These are phyloP conservation scores for Acrobasis consociella DNA, from an alignment of 2,888 invertebrate genomes.

Conservation along the genomic window DNA sequence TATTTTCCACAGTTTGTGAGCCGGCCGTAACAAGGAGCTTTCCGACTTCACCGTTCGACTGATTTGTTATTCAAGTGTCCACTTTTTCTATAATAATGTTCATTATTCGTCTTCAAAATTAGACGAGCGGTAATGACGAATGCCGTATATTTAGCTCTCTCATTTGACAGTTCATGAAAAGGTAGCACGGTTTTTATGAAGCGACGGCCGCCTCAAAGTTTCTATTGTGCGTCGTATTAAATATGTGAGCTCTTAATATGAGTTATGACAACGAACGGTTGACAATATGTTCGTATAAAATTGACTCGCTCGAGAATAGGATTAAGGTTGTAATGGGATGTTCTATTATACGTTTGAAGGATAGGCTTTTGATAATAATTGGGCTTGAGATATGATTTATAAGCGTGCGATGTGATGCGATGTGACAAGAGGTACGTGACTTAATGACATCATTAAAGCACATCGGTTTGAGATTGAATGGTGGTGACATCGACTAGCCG, in stretches of 20 bases:
- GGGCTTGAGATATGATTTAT: slow-evolving; percentile 74
- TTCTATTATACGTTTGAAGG: slow-evolving; percentile 60
- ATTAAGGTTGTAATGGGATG: slow-evolving; percentile 69
- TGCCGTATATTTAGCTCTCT: slow-evolving; percentile 71
- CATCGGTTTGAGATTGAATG: slow-evolving; percentile 52
- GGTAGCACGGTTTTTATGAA: slow-evolving; percentile 63
- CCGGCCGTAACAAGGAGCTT: slow-evolving; percentile 24
- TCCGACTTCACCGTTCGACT: slow-evolving; percentile 25
- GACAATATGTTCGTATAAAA: slow-evolving; percentile 73
- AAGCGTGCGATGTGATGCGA: slow-evolving; percentile 52
- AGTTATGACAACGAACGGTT: slow-evolving; percentile 66
- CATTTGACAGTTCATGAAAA: slow-evolving; percentile 65
- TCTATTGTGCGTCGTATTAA: slow-evolving; percentile 60
- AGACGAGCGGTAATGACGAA: slow-evolving; percentile 67
- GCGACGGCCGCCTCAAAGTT: slow-evolving; percentile 52
- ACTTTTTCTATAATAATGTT: slow-evolving; percentile 30
- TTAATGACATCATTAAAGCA: slow-evolving; percentile 52
- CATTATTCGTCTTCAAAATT: slow-evolving; percentile 54
- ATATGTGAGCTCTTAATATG: slow-evolving; percentile 68
- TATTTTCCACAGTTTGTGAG: slow-evolving; percentile 25
- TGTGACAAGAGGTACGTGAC: slow-evolving; percentile 40
- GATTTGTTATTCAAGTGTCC: slow-evolving; percentile 33
- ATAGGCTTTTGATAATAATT: slow-evolving; percentile 73
- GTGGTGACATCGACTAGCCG: slow-evolving; percentile 45
- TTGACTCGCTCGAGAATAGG: slow-evolving; percentile 72